phyloP scores from a whole-genome alignment of 2,888 invertebrate species.

The Axea sp. region DNA sequence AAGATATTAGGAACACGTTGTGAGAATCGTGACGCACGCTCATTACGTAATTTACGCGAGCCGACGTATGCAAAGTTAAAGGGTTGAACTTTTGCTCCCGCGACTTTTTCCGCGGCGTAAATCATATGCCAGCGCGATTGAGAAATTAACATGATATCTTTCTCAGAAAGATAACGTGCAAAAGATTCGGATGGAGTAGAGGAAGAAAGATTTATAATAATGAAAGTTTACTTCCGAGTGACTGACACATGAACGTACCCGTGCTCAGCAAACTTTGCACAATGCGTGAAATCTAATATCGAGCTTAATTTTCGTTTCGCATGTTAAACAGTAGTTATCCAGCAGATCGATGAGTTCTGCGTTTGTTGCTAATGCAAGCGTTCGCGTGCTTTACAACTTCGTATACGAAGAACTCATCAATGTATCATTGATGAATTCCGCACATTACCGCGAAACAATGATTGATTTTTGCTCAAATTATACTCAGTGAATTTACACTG shows the following conservation, averaged over 20 bases:
- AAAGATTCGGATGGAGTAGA: too few species aligned
- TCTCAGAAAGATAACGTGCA: background rate
- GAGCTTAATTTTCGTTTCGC: constrained; percentile 71
- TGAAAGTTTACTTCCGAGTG: constrained; percentile 20
- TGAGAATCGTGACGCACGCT: constrained; percentile 33
- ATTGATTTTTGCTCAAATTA: constrained; percentile 42
- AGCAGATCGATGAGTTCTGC: constrained; percentile 75
- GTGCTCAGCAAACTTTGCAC: constrained; percentile 44
- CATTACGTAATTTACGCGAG: constrained; percentile 28
- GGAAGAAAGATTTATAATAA: too few species aligned
- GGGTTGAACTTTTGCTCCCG: constrained; percentile 14
- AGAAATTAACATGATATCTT: constrained; percentile 34
- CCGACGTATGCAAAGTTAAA: constrained; percentile 32
- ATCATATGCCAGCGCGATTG: constrained; percentile 13
- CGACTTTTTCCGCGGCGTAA: constrained; percentile 18
- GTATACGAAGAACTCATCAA: constrained; percentile 46
- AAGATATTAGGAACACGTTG: constrained; percentile 14
- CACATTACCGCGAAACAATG: constrained; percentile 26
- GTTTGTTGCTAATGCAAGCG: constrained; percentile 72
- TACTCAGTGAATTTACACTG: background rate
- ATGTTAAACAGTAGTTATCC: constrained; percentile 76
- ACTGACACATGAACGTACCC: constrained; percentile 64
- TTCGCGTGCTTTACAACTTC: constrained; percentile 73
- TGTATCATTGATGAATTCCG: constrained; percentile 69
- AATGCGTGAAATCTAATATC: constrained; percentile 72